Conservation (phyloP, 2,888 invertebrate genomes). For the Drosophila cracens region DNA sequence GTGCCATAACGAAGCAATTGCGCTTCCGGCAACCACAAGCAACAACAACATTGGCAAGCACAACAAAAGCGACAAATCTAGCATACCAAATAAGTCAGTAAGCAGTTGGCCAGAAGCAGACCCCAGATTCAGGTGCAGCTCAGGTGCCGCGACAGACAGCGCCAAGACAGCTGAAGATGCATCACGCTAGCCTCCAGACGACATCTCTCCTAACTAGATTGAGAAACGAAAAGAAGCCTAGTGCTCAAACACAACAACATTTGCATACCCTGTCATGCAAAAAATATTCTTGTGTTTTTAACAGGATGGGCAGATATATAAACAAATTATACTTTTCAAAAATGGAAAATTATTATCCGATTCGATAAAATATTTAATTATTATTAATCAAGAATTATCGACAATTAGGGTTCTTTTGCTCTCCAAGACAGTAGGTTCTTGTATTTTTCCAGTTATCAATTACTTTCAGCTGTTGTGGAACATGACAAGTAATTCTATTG, state of each 20-base stretch:
- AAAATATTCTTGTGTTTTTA: neutral
- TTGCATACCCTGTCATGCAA: constrained; percentile 1
- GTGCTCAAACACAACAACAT: neutral
- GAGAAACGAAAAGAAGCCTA: neutral
- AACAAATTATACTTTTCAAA: neutral
- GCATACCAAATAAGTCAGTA: constrained; percentile 72
- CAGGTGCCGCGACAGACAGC: constrained; percentile 30
- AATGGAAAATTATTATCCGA: neutral
- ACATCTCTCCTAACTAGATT: constrained; percentile 33
- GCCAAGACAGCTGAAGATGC: constrained; percentile 23
- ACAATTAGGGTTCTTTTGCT: neutral
- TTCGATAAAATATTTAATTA: neutral
- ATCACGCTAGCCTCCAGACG: constrained; percentile 39
- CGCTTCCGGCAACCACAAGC: constrained; percentile 79
- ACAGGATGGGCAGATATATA: neutral
- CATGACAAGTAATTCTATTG: neutral
- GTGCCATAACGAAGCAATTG: constrained; percentile 83
- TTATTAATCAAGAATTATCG: neutral
- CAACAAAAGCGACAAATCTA: constrained; percentile 62
- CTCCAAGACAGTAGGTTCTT: neutral
- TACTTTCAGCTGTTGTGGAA: neutral
- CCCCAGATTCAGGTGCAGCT: constrained; percentile 16
- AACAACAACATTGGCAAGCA: constrained; percentile 17
- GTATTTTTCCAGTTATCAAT: neutral
- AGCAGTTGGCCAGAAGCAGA: constrained; percentile 38